Evolutionary conservation across 2,797 vertebrate genomes (phyloP), one percentile per base, ranked within the genome.

Genomic region (Sebastes kiyomatsui): DNA sequence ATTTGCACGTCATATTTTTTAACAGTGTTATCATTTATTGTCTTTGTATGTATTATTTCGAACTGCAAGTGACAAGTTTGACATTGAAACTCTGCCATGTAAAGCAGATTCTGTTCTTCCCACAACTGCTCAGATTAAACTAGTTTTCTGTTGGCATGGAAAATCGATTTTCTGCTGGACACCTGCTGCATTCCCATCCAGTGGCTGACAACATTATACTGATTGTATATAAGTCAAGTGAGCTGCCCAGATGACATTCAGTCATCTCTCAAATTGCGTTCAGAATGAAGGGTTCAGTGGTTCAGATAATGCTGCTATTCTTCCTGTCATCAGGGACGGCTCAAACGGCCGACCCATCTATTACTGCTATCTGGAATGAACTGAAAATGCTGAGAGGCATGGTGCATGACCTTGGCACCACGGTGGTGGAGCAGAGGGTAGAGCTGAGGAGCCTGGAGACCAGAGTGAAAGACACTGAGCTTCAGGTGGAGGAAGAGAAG

Each of bases 361-460:
- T 52, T 12, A 23, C 61, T 23, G 55, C 13, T 8, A 67, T 67
- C 38, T 68, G 67, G 60, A 75, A 8, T 16, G 49, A 78, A 54
- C 33, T 75, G 23, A 72, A 80, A 71, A 75, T 13, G 35, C 58
- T 54, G 60, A 86, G 35, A 64, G 61, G 46, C 12, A 22, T 1
- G 8, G 16, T 46, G 25, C 27, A 67, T 10, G 56, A 62, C 73
- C 28, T 46, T 30, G 56, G 32, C 22, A 54, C 56, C 4, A 5
- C 22, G 2, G n/a, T 2, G 28, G 46, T 69, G 65, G 69, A 81
- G 69, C 73, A 72, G 70, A 72, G 35, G 13, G 30, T 49, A 16
- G 52, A 85, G 38, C 52, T 54, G 27, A 73, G 27, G 56, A 71
- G 42, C 27, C 12, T 67, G 73, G 68, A 69, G 55, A 25, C 8